Base-by-base conservation (phyloP, 2,797 vertebrate species). In the Calcarius lapponicus region DNA sequence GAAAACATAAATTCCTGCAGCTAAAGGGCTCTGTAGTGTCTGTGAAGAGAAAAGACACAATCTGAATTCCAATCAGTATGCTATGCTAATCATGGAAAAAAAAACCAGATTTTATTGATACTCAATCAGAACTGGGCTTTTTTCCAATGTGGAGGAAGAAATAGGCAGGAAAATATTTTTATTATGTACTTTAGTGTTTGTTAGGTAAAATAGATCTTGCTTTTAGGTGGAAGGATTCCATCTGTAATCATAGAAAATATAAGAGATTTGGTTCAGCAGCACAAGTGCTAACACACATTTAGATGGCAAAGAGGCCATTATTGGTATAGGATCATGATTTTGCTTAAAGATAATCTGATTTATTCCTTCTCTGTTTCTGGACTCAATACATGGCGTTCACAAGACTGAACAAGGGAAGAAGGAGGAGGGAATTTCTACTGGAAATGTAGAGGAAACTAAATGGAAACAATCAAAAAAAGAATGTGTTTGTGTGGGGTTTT, bases 401-500 rank as follows among this genome's bases (percentile, higher is more conserved):
- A 40, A 51, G 8, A 43, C 5, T 31, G 31, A 40, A 34, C 7
- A 28, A 70, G 5, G 7, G n/a, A 80, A 15, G 16, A 29, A 31
- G 28, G 11, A 74, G 16, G 22, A 88, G 3, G 19, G 11, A 24
- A 38, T 60, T 60, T 38, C 25, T 60, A 7, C 40, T 40, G 25
- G 16, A 75, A 79, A 56, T 15, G 6, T 43, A 47, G 17, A 78
- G 29, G 38, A 65, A 32, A 47, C 8, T 13, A 51, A 19, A 50
- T 3, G 1, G n/a, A 71, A 92, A 17, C 10, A 79, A 26, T 20
- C 0, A 54, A 57, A 85, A 36, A 4, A 8, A 43, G 1, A 66
- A 26, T 31, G 13, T 43, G 1, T 45, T 80, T 66, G 1, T 34
- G 31, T 16, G 21, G 2, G 2, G 0, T 3, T 57, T 78, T 80